Base-by-base conservation (phyloP, 2,888 invertebrate species). In the Ariolimax columbianus region DNA sequence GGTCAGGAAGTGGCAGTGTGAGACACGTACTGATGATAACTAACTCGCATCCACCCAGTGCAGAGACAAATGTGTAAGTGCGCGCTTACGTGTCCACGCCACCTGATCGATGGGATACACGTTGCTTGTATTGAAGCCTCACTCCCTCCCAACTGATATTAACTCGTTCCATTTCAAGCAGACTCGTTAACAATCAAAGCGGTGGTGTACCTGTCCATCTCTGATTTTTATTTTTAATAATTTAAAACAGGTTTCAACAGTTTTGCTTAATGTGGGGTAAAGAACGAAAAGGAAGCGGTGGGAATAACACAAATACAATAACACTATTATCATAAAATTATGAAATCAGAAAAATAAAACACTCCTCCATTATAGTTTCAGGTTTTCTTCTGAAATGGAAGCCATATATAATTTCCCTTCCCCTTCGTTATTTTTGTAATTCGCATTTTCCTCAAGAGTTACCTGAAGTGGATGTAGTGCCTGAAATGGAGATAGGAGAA, bases 401-500 rank as follows among this genome's bases (percentile, higher is more conserved):
- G n/a, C 47, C n/a, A 4, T 33, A 51, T 75, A 36, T 38, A 23
- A 1, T 40, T 72, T 36, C 33, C 33, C 75, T 36, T 11, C 30
- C 33, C 19, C 33, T 40, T 72, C 72, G 40, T 40, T 72, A 40
- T 72, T 72, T 40, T 72, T 72, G 23, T 40, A 72, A 40, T 38
- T 23, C 72, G 40, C 26, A 26, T 40, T 33, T 75, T 51, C 33
- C 51, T 33, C 0, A 75, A 75, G 75, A 51, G 51, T 75, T 75
- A 75, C 75, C 75, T 75, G 75, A 55, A 75, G 75, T 75, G 51
- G 75, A 23, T 75, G 33, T 30, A 26, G 14, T 51, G 75, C 33
- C 51, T 33, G 75, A 9, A 51, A 75, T 6, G 17, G 75, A 75
- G 75, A 75, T 51, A 40, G 72, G 23, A 51, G 73, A 75, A n/a